Evolutionary conservation across 2,888 invertebrate species (phyloP).

Genomic region (Mythimna ferrago): DNA sequence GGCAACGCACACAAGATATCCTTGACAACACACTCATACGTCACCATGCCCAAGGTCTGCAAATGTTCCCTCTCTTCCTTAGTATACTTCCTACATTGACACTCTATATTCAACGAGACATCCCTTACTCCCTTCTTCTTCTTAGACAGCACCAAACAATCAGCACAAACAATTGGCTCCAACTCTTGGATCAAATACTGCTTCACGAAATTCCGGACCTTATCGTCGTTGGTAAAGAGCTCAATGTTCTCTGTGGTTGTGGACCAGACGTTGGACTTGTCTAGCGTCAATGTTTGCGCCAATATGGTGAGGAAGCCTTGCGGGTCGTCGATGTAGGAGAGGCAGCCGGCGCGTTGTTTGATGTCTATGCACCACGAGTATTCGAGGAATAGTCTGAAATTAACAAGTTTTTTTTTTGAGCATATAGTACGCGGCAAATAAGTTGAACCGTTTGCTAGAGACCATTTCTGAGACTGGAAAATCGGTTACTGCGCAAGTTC

Average conservation of each 20-base stretch:
- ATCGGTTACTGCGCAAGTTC: no score
- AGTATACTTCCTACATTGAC: constrained; percentile 78
- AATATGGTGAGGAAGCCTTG: constrained; percentile 94
- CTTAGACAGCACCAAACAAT: constrained; percentile 70
- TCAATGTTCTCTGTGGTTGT: constrained; percentile 92
- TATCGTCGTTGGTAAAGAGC: constrained; percentile 94
- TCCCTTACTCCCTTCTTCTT: constrained; percentile 71
- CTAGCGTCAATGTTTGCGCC: constrained; percentile 95
- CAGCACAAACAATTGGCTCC: constrained; percentile 68
- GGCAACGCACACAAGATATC: constrained; percentile 95
- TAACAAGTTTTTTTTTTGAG: background rate
- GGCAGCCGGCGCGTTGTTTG: constrained; percentile 97
- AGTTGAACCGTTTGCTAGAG: no score
- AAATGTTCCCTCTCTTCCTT: constrained; percentile 88
- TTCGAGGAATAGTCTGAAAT: constrained; percentile 91
- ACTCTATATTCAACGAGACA: constrained; percentile 70
- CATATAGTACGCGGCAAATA: no score
- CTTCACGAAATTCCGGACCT: constrained; percentile 93
- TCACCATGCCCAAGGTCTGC: constrained; percentile 92
- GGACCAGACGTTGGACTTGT: constrained; percentile 93
- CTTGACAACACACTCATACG: constrained; percentile 95
- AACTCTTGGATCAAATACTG: constrained; percentile 90
- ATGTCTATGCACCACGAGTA: constrained; percentile 94
- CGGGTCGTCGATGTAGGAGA: constrained; percentile 97
- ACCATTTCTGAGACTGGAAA: no score